These are phyloP conservation scores for Dione vanillae DNA, from an alignment of 2,888 invertebrate species.

Conservation along the genomic window DNA sequence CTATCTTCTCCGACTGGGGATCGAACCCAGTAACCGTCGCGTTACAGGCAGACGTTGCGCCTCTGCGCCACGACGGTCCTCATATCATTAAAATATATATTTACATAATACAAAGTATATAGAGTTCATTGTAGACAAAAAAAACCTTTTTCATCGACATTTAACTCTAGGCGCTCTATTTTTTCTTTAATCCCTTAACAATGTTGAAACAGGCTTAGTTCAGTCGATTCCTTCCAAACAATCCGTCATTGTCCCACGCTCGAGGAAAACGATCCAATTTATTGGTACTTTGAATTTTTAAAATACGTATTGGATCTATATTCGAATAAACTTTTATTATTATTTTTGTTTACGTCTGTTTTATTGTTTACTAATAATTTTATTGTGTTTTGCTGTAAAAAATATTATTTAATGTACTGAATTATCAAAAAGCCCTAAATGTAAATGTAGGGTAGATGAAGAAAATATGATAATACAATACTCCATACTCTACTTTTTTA, in stretches of 20 bases:
- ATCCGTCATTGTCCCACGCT: conserved; percentile 24
- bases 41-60: no score
- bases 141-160: background rate
- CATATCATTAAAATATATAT: no score
- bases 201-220: conserved; percentile 22
- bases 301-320: conserved; percentile 13
- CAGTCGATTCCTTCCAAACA: conserved; percentile 17
- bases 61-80: no score
- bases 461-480: no score
- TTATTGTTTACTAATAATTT: no score
- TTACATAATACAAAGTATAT: background rate
- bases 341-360: background rate
- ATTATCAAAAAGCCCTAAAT: no score
- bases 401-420: no score
- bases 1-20: no score
- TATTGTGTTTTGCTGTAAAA: no score
- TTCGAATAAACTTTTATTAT: conserved; percentile 7
- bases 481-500: no score
- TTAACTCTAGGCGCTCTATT: background rate
- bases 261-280: conserved; percentile 12
- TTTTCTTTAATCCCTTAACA: conserved; percentile 24
- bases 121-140: background rate
- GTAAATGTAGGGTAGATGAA: no score
- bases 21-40: no score
- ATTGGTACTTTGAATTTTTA: conserved; percentile 9